A percentile compares a stretch with the other conserved stretches of the same genome.
These are phyloP conservation scores for Philopedon plagiatum DNA, from an alignment of 2,888 invertebrate species.

Conservation along the genomic window DNA sequence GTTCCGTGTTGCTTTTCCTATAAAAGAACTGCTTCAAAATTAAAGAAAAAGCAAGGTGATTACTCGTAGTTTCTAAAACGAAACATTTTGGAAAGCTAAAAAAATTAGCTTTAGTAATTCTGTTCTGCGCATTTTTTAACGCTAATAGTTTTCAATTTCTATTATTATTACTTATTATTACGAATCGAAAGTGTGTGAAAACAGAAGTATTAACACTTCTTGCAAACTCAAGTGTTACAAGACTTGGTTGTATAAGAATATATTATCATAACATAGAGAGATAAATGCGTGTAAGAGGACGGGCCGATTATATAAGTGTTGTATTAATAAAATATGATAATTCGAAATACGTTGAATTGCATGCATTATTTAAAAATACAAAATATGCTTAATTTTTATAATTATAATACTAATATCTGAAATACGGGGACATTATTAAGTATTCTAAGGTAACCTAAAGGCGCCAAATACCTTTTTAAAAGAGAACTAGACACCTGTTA, in stretches of 20 bases:
- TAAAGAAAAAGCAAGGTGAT: too few species aligned
- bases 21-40: too few species aligned
- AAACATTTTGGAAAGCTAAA: too few species aligned
- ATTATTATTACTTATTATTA: slow-evolving; percentile 15
- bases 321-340: not conserved
- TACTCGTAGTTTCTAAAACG: too few species aligned
- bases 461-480: too few species aligned
- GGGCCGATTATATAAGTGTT: slow-evolving; percentile 4
- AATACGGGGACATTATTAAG: too few species aligned
- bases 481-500: too few species aligned
- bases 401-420: too few species aligned
- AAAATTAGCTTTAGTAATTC: too few species aligned
- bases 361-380: not conserved
- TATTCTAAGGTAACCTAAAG: too few species aligned
- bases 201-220: slow-evolving; percentile 16
- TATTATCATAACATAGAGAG: slow-evolving; percentile 6
- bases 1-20: too few species aligned
- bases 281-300: not conserved
- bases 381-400: too few species aligned
- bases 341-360: not conserved
- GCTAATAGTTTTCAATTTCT: slow-evolving; percentile 6
- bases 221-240: slow-evolving; percentile 10
- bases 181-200: slow-evolving; percentile 14
- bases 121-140: not conserved
- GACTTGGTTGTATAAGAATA: slow-evolving; percentile 13